Percentiles rank a stretch among this genome's conserved stretches.
Conservation (phyloP, 1,140 invertebrate genomes). For the Centruroides sculpturatus region DNA sequence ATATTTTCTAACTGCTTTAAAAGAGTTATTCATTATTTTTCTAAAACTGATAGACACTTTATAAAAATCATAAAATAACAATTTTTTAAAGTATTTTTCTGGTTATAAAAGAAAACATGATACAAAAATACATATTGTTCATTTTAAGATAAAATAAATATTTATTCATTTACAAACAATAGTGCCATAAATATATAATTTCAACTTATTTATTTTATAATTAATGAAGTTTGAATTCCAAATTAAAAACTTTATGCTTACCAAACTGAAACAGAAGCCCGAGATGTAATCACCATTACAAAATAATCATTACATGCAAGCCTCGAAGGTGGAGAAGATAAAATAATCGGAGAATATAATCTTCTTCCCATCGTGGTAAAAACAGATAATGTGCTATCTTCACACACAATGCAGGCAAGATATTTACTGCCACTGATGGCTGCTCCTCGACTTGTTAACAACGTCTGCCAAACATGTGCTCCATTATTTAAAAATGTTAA, state of each 20-base stretch:
- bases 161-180: no score
- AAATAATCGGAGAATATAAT: conserved; percentile 43
- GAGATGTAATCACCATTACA: conserved; percentile 28
- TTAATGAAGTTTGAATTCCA: no score
- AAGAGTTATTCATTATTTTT: no score
- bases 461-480: conserved; percentile 23
- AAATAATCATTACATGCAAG: conserved; percentile 24
- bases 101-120: no score
- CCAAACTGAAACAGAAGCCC: conserved; percentile 29
- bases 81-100: no score
- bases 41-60: no score
- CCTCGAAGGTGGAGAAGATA: conserved; percentile 35
- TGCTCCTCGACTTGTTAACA: conserved; percentile 21
- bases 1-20: no score
- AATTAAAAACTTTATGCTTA: neutral
- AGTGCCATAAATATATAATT: no score
- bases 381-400: conserved; percentile 48
- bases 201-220: no score
- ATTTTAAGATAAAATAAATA: no score
- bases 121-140: no score
- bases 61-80: no score
- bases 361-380: conserved; percentile 40
- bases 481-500: conserved; percentile 20
- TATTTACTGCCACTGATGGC: conserved; percentile 25
- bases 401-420: conserved; percentile 36